phyloP scores from a whole-genome alignment of 2,113 vertebrate species.

The Clupea harengus region DNA sequence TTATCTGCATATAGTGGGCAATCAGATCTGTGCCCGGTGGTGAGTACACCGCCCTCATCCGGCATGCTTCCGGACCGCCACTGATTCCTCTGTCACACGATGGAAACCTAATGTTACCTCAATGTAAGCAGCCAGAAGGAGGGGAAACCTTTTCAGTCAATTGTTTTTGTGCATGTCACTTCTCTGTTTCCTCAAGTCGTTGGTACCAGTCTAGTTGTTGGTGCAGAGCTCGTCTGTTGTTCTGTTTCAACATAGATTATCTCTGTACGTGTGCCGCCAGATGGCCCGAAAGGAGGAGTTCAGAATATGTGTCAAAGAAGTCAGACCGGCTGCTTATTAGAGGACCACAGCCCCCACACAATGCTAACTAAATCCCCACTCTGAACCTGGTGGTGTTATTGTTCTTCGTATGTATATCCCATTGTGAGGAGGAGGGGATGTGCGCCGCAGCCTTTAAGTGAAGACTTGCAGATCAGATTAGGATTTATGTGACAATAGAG shows the following conservation, averaged over 20 bases:
- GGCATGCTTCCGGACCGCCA: too few relatives aligned
- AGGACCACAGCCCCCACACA: background rate
- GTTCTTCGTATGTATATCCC: background rate
- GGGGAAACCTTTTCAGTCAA: too few relatives aligned
- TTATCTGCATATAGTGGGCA: too few relatives aligned
- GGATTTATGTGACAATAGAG: conserved; percentile 10
- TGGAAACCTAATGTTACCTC: too few relatives aligned
- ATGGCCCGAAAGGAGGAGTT: conserved; percentile 26
- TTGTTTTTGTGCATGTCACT: too few relatives aligned
- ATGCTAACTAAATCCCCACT: background rate
- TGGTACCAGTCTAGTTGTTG: background rate
- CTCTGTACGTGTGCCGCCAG: background rate
- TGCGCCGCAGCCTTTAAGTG: background rate
- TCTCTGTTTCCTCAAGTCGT: background rate
- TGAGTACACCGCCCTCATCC: too few relatives aligned
- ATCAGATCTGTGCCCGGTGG: too few relatives aligned
- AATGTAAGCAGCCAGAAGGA: too few relatives aligned
- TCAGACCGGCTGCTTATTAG: background rate
- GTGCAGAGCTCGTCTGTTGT: background rate
- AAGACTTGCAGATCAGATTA: background rate
- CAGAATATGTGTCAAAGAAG: conserved; percentile 32
- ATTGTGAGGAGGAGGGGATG: background rate
- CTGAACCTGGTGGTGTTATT: background rate
- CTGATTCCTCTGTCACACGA: too few relatives aligned
- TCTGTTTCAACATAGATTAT: background rate